Base-by-base conservation (phyloP, 2,888 invertebrate species). In the Heliconius charithonia region DNA sequence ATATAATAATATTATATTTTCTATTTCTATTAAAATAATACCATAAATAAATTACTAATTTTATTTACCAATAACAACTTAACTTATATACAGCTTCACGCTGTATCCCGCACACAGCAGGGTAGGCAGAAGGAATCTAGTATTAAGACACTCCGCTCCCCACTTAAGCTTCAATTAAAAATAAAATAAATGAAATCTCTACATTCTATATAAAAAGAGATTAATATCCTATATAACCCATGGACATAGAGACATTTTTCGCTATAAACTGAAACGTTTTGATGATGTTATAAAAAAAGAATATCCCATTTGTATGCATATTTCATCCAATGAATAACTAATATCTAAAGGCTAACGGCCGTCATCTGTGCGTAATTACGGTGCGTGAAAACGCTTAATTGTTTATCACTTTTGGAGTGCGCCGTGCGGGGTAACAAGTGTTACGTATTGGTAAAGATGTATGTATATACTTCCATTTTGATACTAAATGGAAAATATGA, bases 281-380 rank as follows among this genome's bases (percentile, higher is more conserved):
- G 25, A 69, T 37, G 51, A n/a, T 56, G 76, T 72, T 72, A 59
- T 37, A 72, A 72, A 72, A 59, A 51, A 72, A 32, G n/a, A 59
- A 37, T 72, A 59, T 59, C 72, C 67, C 75, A 81, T 81, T 77
- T 77, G 77, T 67, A 80, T 81, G 80, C 81, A 77, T 79, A 80
- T 81, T 79, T 77, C 80, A 69, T 81, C 75, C 77, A 65, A 81
- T 81, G 81, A 81, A 81, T 81, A 81, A 81, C 76, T 81, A 80
- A 81, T 81, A 69, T 71, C 77, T 81, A 77, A 66, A 74, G 82
- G 85, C 89, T 92, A 93, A 92, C 87, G 84, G 84, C 81, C 91
- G 91, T 88, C 93, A 93, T 92, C 93, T 92, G 93, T 83, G 81
- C 81, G 89, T 93, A 93, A 93, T 93, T 92, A 91, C 90, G 82